Base-by-base conservation (phyloP, 2,888 invertebrate species). In the Odontocolon sp. region DNA sequence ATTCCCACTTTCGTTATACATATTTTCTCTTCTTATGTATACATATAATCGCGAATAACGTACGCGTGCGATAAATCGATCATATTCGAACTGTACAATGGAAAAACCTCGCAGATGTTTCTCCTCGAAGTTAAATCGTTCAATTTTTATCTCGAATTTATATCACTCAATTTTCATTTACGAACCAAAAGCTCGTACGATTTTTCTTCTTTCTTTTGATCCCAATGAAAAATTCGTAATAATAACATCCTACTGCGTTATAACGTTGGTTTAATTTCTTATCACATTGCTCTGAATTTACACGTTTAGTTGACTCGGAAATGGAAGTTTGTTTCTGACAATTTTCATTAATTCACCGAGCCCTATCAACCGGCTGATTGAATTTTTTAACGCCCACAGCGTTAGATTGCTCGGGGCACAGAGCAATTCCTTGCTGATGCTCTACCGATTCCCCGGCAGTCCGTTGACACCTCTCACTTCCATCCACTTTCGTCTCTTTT, bases 301-400 rank as follows among this genome's bases (percentile, higher is more conserved):
- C 5, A 50, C n/a, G 11, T 50, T 26, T n/a, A n/a, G 47, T 23
- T 14, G 11, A 36, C n/a, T 26, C 26, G 11, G 56, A 26, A 26
- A 28, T 47, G 42, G 33, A 67, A 61, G 50, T 66, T 74, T 56
- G 61, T 63, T 54, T 42, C 52, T 67, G 54, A 61, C 23, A 36
- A 59, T 73, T 73, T 73, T 63, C 54, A 74, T 74, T 63, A 57
- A 21, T 38, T 45, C 59, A 6, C 14, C 31, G 61, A 31, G 26
- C 28, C 21, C 59, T 11, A 64, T 59, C 59, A 26, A 36, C 28
- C 59, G 28, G 50, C 11, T 66, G 45, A 75, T 75, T 70, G 75
- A 59, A 66, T 66, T 75, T 75, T 64, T 61, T 31, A 56, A 59
- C 52, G 28, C 42, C 28, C 42, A 26, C 40, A 36, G 14, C 26